phyloP scores from a whole-genome alignment of 2,113 vertebrate species.

The Oceanodroma tethys region DNA sequence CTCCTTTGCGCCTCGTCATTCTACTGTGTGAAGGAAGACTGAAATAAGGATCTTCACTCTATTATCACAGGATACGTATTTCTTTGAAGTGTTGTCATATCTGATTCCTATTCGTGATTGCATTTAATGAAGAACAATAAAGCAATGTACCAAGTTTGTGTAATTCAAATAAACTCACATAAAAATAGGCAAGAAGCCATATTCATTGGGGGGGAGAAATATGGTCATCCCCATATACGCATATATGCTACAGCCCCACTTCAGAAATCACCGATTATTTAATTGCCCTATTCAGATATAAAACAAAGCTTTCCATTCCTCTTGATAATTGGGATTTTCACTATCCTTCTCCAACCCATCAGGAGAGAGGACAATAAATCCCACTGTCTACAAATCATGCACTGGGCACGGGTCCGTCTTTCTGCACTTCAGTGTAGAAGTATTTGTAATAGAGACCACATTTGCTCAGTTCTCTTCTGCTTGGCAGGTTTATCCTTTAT shows the following conservation, averaged over 20 bases:
- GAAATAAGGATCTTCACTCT: slow-evolving; percentile 62
- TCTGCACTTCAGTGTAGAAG: slow-evolving; percentile 38
- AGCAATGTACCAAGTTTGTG: slow-evolving; percentile 42
- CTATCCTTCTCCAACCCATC: slow-evolving; percentile 17
- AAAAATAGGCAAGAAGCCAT: slow-evolving; percentile 40
- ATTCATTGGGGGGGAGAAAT: neutral
- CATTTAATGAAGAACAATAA: slow-evolving; percentile 58
- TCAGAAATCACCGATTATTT: slow-evolving; percentile 26
- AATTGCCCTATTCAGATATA: neutral
- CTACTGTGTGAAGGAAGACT: slow-evolving; percentile 27
- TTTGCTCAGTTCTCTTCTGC: slow-evolving; percentile 60
- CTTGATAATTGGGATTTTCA: slow-evolving; percentile 41
- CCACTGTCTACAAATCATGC: slow-evolving; percentile 6
- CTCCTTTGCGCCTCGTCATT: slow-evolving; percentile 40
- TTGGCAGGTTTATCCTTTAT: slow-evolving; percentile 40
- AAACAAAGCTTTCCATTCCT: neutral
- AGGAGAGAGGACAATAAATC: slow-evolving; percentile 48
- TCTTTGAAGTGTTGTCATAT: slow-evolving; percentile 62
- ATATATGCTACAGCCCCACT: neutral
- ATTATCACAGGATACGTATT: slow-evolving; percentile 60
- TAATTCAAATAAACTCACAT: slow-evolving; percentile 53
- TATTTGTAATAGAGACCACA: slow-evolving; percentile 59
- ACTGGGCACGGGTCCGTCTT: slow-evolving; percentile 21
- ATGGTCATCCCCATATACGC: neutral
- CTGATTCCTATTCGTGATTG: slow-evolving; percentile 31